Evolutionary conservation across 2,888 invertebrate genomes (phyloP), one percentile per base, ranked within the genome.

Genomic region (Athetis lepigone): DNA sequence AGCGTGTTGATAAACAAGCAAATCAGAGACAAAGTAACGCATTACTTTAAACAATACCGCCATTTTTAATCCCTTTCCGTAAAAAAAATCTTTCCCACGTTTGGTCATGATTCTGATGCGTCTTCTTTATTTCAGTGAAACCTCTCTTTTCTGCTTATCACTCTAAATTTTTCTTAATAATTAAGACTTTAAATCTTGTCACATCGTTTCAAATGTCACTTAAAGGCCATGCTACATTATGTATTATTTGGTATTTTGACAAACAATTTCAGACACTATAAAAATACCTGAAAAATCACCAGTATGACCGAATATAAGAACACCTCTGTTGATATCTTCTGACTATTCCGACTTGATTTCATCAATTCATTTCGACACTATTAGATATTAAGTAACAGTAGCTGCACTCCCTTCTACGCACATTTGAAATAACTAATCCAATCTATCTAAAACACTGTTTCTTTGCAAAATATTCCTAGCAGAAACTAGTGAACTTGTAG

Each of bases 91-190:
- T 19, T 45, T 29, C 11, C 13, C 16, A 9, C 18, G n/a, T 60
- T 37, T 33, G 3, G 8, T 43, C 9, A 18, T 11, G 1, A 42
- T 18, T 42, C 11, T 39, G 25, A 62, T 33, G 42, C 2, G 16
- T 54, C 23, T 47, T 42, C n/a, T 54, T 27, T 18, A 25, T 71
- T 68, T 50, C 54, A 55, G 54, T 54, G 27, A 23, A 55, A 47
- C 23, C 42, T 51, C 2, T 61, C 45, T 61, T 51, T n/a, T 27
- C 37, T 71, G 62, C 71, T 70, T 51, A 23, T 16, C 47, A 63
- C 47, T 51, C 45, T 46, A 13, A 25, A 23, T 45, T 65, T 54
- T 42, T 45, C 1, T 8, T n/a, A 18, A 5, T 2, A 42, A 36
- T 50, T 8, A n/a, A 39, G 37, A 43, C 9, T 46, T 8, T 8